phyloP scores from a whole-genome alignment of 2,888 invertebrate genomes.

The Physocephala rufipes region DNA sequence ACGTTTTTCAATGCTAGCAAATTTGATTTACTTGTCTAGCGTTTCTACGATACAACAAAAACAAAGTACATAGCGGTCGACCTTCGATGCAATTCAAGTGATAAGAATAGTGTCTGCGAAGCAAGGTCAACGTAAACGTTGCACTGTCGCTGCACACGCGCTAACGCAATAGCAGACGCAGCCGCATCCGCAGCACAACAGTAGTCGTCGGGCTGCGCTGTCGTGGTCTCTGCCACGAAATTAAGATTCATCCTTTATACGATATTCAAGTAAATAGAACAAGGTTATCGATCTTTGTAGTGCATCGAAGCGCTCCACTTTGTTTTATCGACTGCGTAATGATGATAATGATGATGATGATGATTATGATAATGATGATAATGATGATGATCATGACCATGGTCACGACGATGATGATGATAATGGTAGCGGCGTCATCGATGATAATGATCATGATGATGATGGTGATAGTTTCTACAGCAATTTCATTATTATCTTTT shows the following conservation, averaged over 20 bases:
- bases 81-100: conserved; percentile 41
- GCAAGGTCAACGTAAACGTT: conserved; percentile 37
- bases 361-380: background rate
- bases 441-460: no score
- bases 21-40: conserved; percentile 33
- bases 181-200: no score
- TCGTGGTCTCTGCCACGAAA: conserved; percentile 32
- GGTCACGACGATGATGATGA: background rate
- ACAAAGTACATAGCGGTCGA: conserved; percentile 30
- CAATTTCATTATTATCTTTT: conserved; percentile 9
- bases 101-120: conserved; percentile 38
- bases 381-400: background rate
- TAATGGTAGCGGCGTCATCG: conserved; percentile 9
- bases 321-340: conserved; percentile 3
- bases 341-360: background rate
- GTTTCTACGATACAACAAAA: background rate
- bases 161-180: no score
- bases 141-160: no score
- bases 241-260: conserved; percentile 40
- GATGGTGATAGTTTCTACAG: background rate
- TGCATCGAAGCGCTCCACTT: background rate
- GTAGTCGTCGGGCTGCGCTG: no score
- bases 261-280: conserved; percentile 40
- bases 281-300: conserved; percentile 29
- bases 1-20: conserved; percentile 36